Evolutionary conservation across 2,888 invertebrate genomes (phyloP), one percentile per base, ranked within the genome.

Genomic region (Chloroclysta siterata): DNA sequence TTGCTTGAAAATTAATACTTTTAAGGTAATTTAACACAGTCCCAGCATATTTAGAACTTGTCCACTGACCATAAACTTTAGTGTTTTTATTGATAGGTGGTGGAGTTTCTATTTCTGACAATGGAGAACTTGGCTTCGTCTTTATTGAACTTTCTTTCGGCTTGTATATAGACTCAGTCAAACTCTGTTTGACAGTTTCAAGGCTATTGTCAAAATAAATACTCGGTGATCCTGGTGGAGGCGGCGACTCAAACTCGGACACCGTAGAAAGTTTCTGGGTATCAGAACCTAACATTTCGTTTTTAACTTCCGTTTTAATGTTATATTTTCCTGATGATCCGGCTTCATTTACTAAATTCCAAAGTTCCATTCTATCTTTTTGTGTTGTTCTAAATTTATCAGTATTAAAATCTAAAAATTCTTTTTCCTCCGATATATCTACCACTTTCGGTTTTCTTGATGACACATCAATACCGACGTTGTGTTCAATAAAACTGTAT

Each of bases 11-110:
- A 60, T 88, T 87, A 0, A 84, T 85, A 61, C 76, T 86, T 79
- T 89, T 90, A 0, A 93, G 70, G 71, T 89, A 89, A 77, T 89
- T 87, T 66, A 91, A 78, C 22, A 91, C 90, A 60, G 72, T 87
- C 0, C 84, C 84, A 11, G 89, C 89, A 73, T 87, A 90, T 71
- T 85, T 88, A 0, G 89, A 84, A 72, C 84, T 84, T 7, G 86
- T 85, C 89, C 89, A 89, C 68, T 90, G 89, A 2, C 88, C 88
- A 60, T 87, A 89, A 10, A 86, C 83, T 69, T 84, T 85, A 10
- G 72, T 71, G 66, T 84, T 79, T 57, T 76, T 77, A 29, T 76
- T 70, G 7, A 73, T 51, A 0, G 85, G 82, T 15, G 89, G 89
- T 47, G 89, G 88, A 8, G 77, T 81, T 77, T 86, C 87, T 7